Conservation (phyloP, 2,797 vertebrate species). For the Artibeus jamaicensis region DNA sequence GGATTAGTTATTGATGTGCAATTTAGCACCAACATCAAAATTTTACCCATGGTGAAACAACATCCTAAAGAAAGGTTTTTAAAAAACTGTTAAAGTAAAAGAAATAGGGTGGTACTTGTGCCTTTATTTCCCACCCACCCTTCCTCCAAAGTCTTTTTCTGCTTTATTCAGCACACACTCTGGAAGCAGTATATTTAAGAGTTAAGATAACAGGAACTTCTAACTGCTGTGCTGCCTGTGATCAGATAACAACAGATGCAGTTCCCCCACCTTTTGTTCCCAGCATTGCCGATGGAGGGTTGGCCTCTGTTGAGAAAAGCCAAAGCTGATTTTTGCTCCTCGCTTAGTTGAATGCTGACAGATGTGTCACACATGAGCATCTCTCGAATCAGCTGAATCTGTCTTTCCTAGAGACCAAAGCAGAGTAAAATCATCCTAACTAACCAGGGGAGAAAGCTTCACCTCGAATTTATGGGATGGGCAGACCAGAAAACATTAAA, state of each 20-base stretch:
- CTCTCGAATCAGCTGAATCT: conserved; percentile 96
- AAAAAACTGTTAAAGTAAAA: not conserved
- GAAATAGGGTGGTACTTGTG: not conserved
- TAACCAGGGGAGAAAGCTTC: conserved; percentile 43
- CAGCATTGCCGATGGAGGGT: conserved; percentile 81
- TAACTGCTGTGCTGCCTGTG: conserved; percentile 26
- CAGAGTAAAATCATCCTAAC: conserved; percentile 59
- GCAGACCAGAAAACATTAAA: conserved; percentile 69
- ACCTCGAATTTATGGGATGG: conserved; percentile 74
- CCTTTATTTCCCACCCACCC: not conserved
- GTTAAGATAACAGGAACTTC: conserved; percentile 63
- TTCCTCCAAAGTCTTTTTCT: conserved; percentile 30
- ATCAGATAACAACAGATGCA: conserved; percentile 61
- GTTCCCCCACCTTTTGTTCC: conserved; percentile 89
- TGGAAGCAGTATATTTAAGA: conserved; percentile 59
- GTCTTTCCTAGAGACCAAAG: conserved; percentile 89
- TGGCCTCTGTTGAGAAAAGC: conserved; percentile 93
- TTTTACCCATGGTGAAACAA: conserved; percentile 45
- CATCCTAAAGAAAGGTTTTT: conserved; percentile 6
- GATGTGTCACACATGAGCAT: conserved; percentile 94
- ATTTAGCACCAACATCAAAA: conserved; percentile 56
- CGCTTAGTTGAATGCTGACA: conserved; percentile 94
- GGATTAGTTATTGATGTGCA: conserved; percentile 61
- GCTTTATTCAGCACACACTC: conserved; percentile 64
- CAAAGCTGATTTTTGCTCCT: conserved; percentile 95